These are phyloP conservation scores for Dusona sp. DNA, from an alignment of 2,888 invertebrate genomes.

Conservation along the genomic window DNA sequence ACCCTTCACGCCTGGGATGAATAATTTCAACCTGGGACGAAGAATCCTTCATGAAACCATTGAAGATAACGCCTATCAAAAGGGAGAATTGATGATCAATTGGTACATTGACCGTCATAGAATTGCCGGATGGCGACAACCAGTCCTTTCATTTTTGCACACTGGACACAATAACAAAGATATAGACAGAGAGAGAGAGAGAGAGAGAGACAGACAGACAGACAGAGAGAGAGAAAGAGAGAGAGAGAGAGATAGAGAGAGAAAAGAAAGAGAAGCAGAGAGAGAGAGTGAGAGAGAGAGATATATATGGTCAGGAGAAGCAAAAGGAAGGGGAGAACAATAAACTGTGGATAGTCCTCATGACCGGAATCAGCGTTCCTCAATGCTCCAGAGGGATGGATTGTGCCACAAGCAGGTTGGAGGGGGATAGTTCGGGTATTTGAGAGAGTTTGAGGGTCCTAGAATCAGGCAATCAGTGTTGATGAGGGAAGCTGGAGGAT, in stretches of 20 bases:
- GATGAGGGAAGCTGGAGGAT: constrained; percentile 80
- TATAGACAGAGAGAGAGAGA: constrained; percentile 22
- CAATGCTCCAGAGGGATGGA: constrained; percentile 68
- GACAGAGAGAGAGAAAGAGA: constrained; percentile 45
- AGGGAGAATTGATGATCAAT: neutral
- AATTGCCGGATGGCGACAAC: neutral
- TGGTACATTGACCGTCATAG: neutral
- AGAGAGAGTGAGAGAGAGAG: constrained; percentile 8
- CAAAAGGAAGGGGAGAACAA: constrained; percentile 62
- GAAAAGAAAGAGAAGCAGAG: constrained; percentile 11
- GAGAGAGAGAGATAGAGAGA: neutral
- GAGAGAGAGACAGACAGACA: constrained; percentile 43
- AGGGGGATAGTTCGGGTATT: constrained; percentile 52
- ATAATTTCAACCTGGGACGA: neutral
- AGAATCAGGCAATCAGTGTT: constrained; percentile 84
- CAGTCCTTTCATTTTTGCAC: neutral
- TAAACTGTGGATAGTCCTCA: constrained; percentile 71
- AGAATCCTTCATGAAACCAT: neutral
- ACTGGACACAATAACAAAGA: constrained; percentile 1
- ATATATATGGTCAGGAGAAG: constrained; percentile 39
- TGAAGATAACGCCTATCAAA: neutral
- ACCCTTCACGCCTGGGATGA: neutral
- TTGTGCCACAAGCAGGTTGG: constrained; percentile 55
- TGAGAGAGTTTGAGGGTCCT: constrained; percentile 81
- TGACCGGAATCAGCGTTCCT: constrained; percentile 72